These are phyloP conservation scores for Philopedon plagiatum DNA, from an alignment of 2,888 invertebrate species.

Conservation along the genomic window DNA sequence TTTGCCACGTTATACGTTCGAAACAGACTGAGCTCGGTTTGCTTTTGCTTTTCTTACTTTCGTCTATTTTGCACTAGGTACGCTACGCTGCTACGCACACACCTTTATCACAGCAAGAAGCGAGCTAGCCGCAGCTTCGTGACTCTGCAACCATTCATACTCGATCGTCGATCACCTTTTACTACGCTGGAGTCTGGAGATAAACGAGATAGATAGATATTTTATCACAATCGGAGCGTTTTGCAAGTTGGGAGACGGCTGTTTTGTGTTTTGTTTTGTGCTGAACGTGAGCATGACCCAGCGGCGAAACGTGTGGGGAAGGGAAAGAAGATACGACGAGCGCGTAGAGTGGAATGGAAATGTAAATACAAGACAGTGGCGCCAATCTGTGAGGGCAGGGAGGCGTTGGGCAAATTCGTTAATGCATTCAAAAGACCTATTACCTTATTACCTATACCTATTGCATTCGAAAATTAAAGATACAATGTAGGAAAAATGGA, in stretches of 20 bases:
- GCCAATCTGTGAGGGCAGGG: neutral
- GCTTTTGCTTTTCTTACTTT: neutral
- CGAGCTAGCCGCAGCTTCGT: neutral
- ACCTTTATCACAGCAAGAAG: neutral
- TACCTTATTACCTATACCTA: no score
- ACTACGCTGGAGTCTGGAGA: constrained; percentile 2
- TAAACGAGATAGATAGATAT: no score
- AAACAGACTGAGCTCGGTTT: constrained; percentile 1
- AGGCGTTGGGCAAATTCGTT: no score
- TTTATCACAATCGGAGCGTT: constrained; percentile 4
- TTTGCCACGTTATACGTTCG: constrained; percentile 17
- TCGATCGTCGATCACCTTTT: neutral
- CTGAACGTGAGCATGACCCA: constrained; percentile 6
- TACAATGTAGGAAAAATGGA: no score
- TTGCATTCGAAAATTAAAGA: no score
- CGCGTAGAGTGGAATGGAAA: neutral
- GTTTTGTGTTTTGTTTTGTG: constrained; percentile 5
- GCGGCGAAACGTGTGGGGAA: neutral
- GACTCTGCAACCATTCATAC: constrained; percentile 19
- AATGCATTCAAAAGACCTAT: no score
- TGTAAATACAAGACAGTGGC: constrained; percentile 7
- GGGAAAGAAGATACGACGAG: constrained; percentile 7
- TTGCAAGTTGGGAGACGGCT: constrained; percentile 7
- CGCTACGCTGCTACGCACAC: no score
- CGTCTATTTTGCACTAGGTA: constrained; percentile 17